Base-by-base conservation (phyloP, 2,888 invertebrate genomes). In the Ametastegia equiseti region DNA sequence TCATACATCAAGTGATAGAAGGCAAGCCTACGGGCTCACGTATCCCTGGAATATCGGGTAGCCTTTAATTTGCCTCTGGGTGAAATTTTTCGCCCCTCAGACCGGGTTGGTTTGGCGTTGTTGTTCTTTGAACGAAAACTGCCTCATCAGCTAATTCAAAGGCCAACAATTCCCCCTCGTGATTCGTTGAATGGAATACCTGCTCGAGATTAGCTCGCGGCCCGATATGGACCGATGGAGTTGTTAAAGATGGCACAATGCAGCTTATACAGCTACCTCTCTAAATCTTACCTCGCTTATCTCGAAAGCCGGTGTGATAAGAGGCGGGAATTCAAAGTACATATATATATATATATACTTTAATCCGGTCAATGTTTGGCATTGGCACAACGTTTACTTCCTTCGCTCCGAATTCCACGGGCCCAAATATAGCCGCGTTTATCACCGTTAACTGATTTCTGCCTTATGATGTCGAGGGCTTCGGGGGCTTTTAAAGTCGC, bases 1-100 rank as follows among this genome's bases (percentile, higher is more conserved):
- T 71, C 71, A 71, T 71, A 36, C 36, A 19, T 67, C 67, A 39
- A 39, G 39, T 67, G 67, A 67, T 67, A 67, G 9, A 39, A 67
- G 67, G n/a, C 39, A 19, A 19, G 36, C 1, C 67, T 60, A 57
- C 11, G 4, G 67, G 19, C 27, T 39, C 39, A 19, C 39, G 36
- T 67, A 67, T 36, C 67, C 65, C 65, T 36, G 2, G n/a, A 33
- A 19, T 65, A 65, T 63, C 33, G 15, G 33, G 6, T 33, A 33
- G 63, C 63, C 63, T 33, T 33, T 33, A n/a, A 63, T 33, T 63
- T 63, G 7, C 33, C 33, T n/a, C 63, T 33, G 1, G 15, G 33
- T 36, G 6, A n/a, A 63, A 30, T 33, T 33, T 63, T n/a, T 33
- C 15, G 15, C 33, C 6, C 15, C 1, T n/a, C 13, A 13, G n/a